These are phyloP conservation scores for Galago senegalensis DNA, from an alignment of 2,797 vertebrate species.

Conservation along the genomic window DNA sequence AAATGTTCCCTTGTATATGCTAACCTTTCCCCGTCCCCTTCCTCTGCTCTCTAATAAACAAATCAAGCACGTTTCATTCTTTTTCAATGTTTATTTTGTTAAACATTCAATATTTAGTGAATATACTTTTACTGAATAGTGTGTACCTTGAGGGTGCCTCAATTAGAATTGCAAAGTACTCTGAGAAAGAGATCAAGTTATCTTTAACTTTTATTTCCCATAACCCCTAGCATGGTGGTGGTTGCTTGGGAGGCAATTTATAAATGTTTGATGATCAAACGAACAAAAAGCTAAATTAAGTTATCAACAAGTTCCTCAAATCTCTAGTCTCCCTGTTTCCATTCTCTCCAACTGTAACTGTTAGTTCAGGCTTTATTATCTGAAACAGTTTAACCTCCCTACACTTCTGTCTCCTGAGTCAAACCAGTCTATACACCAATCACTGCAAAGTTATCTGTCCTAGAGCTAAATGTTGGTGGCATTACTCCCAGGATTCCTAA, in stretches of 20 bases:
- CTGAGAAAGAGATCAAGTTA: constrained; percentile 24
- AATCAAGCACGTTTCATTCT: constrained; percentile 19
- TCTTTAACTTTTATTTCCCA: constrained; percentile 26
- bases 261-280: background rate
- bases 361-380: background rate
- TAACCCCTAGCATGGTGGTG: background rate
- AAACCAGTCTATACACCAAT: background rate
- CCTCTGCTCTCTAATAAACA: background rate
- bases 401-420: background rate
- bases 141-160: constrained; percentile 36
- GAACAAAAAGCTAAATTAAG: constrained; percentile 32
- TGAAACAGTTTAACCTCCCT: background rate
- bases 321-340: background rate
- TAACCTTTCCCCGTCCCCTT: background rate
- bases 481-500: background rate
- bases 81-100: constrained; percentile 4
- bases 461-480: background rate
- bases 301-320: constrained; percentile 18
- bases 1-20: background rate
- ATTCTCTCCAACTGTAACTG: constrained; percentile 20
- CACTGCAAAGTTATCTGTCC: constrained; percentile 9
- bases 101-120: constrained; percentile 45
- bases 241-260: background rate
- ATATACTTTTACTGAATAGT: constrained; percentile 20
- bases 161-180: background rate